A percentile compares a stretch with the other conserved stretches of the same genome.
Conservation (phyloP, 2,113 vertebrate species). For the Ahaetulla prasina region DNA sequence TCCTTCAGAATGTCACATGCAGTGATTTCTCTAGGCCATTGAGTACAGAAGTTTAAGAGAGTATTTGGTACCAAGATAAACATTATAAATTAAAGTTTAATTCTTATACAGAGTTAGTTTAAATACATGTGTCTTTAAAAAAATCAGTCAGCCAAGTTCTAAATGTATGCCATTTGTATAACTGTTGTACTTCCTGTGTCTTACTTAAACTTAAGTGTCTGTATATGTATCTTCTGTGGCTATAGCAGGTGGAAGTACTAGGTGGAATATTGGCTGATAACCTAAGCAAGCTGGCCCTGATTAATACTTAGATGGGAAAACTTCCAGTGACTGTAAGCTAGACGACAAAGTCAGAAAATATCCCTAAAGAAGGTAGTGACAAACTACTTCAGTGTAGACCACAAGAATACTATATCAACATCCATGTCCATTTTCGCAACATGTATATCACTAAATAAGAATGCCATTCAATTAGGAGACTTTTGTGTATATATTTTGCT, state of each 20-base stretch:
- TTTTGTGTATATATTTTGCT: not conserved
- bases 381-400: not conserved
- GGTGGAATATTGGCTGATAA: not conserved
- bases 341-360: not conserved
- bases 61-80: not conserved
- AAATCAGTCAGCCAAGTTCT: not conserved
- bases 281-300: not conserved
- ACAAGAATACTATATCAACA: not conserved
- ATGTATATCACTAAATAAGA: not conserved
- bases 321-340: not conserved
- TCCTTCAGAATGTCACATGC: not conserved
- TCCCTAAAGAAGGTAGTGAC: not conserved
- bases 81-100: not conserved
- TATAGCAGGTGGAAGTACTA: not conserved
- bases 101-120: not conserved
- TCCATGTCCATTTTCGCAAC: not conserved
- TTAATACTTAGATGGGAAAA: not conserved
- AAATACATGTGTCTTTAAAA: not conserved
- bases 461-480: not conserved
- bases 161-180: not conserved
- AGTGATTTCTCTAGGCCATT: slow-evolving; percentile 2
- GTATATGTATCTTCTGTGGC: not conserved
- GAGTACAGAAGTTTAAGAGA: not conserved
- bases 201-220: not conserved
- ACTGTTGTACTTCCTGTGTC: not conserved